Conservation (phyloP, 1,140 invertebrate genomes). For the Ostrea denselamellosa region DNA sequence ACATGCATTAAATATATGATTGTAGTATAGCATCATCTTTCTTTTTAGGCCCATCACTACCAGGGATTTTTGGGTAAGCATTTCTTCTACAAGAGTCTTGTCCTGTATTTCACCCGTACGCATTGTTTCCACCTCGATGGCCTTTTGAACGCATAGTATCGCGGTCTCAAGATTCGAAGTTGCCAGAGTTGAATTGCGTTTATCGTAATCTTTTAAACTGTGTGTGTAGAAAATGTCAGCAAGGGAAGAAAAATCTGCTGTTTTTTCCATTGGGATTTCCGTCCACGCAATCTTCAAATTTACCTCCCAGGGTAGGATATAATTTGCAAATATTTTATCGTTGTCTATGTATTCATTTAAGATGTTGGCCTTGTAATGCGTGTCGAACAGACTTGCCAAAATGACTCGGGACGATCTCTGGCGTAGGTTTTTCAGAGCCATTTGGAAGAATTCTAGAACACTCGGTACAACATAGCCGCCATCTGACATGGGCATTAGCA, state of each 20-base stretch:
- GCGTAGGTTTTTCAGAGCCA: background rate
- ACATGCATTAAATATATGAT: background rate
- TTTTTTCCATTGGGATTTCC: background rate
- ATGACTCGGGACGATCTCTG: background rate
- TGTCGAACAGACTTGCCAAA: background rate
- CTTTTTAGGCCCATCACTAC: background rate
- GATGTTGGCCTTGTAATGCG: background rate
- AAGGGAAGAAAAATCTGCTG: background rate
- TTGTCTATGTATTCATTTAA: background rate
- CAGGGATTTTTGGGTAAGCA: background rate
- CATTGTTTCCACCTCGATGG: background rate
- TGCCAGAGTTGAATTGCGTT: background rate
- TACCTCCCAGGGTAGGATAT: background rate
- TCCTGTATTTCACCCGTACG: background rate
- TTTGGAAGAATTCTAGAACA: background rate
- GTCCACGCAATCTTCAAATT: background rate
- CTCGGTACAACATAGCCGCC: background rate
- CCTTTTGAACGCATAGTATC: background rate
- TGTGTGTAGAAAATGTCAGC: background rate
- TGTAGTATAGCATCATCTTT: background rate
- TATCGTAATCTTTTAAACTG: background rate
- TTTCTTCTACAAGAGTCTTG: background rate
- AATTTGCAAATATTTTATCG: background rate
- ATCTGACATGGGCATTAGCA: background rate
- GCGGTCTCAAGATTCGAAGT: background rate